phyloP scores from a whole-genome alignment of 2,888 invertebrate species.

The Plagodis pulveraria region DNA sequence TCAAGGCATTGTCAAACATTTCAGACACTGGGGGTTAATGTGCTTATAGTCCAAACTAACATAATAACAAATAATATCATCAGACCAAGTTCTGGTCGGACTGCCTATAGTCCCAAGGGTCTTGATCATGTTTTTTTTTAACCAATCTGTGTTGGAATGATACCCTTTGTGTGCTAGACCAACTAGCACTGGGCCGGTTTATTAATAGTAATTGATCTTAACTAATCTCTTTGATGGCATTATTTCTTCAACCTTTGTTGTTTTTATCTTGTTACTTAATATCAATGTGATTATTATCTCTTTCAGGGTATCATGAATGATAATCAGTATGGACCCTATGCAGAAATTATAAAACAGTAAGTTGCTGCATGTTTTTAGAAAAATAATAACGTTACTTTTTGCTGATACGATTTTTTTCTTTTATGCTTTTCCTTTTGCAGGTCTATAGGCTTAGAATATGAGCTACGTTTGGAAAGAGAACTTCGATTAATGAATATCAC shows the following conservation, averaged over 20 bases:
- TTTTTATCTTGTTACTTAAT: neutral
- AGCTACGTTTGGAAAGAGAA: conserved; percentile 88
- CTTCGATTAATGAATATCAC: conserved; percentile 78
- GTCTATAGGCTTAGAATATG: conserved; percentile 94
- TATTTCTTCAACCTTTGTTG: neutral
- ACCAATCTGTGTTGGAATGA: no score
- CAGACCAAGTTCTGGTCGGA: no score
- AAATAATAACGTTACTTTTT: neutral
- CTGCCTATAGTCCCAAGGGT: no score
- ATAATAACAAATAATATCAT: no score
- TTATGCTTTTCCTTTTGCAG: conserved; percentile 65
- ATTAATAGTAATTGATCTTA: no score
- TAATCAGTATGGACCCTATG: conserved; percentile 92
- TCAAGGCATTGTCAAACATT: no score
- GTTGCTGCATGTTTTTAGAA: conserved; percentile 38
- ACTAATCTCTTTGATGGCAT: neutral
- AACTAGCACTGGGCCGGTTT: no score
- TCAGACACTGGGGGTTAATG: no score
- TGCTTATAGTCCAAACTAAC: no score
- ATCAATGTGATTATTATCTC: conserved; percentile 31
- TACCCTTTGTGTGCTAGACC: no score
- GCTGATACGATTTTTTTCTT: neutral
- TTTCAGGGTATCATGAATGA: conserved; percentile 92
- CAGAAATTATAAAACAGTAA: conserved; percentile 92
- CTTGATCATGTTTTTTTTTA: no score